Evolutionary conservation across 2,888 invertebrate species (phyloP).

Genomic region (Pristionchus japonicus): DNA sequence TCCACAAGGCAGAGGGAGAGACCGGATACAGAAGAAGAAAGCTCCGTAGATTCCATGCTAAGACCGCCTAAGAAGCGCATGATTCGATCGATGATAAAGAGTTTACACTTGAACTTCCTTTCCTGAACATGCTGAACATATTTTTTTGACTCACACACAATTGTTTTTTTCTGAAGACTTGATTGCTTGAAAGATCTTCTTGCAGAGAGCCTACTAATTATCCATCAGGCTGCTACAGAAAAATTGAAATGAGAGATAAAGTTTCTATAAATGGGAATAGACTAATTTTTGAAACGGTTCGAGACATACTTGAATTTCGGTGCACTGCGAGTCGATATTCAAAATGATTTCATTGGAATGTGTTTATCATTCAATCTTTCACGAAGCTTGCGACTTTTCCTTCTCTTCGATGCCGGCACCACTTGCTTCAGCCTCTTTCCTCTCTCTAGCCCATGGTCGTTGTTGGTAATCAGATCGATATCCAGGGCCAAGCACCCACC

Average conservation of each 20-base stretch:
- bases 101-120: not conserved
- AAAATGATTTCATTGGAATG: no score
- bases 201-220: not conserved
- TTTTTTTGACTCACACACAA: no score
- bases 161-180: no score
- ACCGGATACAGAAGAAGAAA: slow-evolving; percentile 15
- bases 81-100: slow-evolving; percentile 14
- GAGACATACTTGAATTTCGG: no score
- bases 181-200: not conserved
- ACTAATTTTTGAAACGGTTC: no score
- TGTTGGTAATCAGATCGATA: not conserved
- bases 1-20: slow-evolving; percentile 19
- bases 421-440: not conserved
- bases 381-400: not conserved
- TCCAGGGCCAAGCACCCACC: slow-evolving; percentile 27
- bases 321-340: no score
- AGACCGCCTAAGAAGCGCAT: slow-evolving; percentile 19
- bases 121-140: no score
- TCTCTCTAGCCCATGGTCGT: not conserved
- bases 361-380: not conserved
- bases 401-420: not conserved
- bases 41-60: not conserved
- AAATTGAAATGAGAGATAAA: no score
- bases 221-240: no score
- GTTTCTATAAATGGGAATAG: no score